Base-by-base conservation (phyloP, 2,888 invertebrate species). In the Margaritifera margaritifera region DNA sequence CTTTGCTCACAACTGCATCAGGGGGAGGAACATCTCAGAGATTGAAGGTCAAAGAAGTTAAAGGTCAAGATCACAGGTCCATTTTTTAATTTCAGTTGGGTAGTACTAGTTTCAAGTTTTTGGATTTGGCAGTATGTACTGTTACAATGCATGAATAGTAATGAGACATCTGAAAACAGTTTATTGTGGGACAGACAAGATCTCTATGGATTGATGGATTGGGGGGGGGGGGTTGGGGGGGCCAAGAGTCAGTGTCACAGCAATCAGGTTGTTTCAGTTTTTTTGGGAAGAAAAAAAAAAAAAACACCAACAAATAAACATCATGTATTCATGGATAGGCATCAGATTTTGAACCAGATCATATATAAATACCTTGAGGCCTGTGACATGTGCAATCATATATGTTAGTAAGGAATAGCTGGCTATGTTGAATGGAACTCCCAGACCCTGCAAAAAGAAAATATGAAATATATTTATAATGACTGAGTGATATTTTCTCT, bases 361-460 rank as follows among this genome's bases (percentile, higher is more conserved):
- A 42, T 51, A 15, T 31, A n/a, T 52, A 86, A 81, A 84, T 87
- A 95, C 95, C 92, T 96, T 94, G 59, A 98, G 91, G 60, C 93
- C 94, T n/a, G 97, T 96, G 25, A 99, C 93, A 87, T 98, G 96
- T 31, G 99, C 98, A 78, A 99, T 94, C 97, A 99, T 98, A 84
- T 94, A 94, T 4, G 97, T 98, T 4, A 99, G 92, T 50, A 99
- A 89, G 1, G 98, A 93, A 90, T 99, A 99, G 82, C 98, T 98
- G 62, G 99, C 98, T 82, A 99, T 97, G 90, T 99, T 99, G 90
- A 99, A 99, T 19, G 98, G 98, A 0, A 98, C 97, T n/a, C 99
- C 99, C 2, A 99, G 92, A 61, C 92, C 92, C 91, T 91, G 81
- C 15, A 80, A 80, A 63, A 54, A 54, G 75, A 64, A 64, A 62